Conservation (phyloP, 2,113 vertebrate species). For the Gambusia holbrooki region DNA sequence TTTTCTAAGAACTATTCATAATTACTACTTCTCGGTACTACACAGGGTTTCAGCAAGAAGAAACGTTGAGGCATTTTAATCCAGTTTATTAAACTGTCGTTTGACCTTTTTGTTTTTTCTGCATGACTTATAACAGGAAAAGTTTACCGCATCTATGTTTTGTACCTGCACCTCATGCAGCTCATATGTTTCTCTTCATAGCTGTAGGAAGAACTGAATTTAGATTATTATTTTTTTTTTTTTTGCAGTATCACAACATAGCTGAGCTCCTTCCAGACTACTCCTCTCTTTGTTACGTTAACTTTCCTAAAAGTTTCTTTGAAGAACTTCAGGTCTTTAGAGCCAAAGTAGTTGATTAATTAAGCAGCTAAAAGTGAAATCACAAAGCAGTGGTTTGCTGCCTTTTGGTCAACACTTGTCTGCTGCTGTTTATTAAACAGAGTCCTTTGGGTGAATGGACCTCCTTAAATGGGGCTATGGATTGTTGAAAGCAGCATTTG, state of each 20-base stretch:
- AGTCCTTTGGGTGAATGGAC: conserved; percentile 65
- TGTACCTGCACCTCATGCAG: too few relatives aligned
- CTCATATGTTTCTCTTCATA: neutral
- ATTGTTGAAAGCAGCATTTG: conserved; percentile 65
- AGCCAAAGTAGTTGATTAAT: conserved; percentile 60
- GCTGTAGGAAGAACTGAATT: too few relatives aligned
- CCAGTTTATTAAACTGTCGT: too few relatives aligned
- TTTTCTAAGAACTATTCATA: conserved; percentile 22
- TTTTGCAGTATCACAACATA: conserved; percentile 22
- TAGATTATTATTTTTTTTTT: conserved; percentile 13
- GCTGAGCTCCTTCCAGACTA: conserved; percentile 17
- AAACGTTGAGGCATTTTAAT: too few relatives aligned
- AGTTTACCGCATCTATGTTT: too few relatives aligned
- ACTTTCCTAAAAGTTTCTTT: conserved; percentile 55
- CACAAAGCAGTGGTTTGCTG: conserved; percentile 60
- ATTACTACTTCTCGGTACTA: conserved; percentile 39
- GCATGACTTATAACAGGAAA: too few relatives aligned
- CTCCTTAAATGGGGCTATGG: conserved; percentile 69
- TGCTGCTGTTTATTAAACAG: conserved; percentile 70
- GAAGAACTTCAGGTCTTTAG: conserved; percentile 50
- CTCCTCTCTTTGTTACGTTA: conserved; percentile 7
- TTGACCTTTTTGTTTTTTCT: too few relatives aligned
- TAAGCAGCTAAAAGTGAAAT: conserved; percentile 53
- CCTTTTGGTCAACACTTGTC: conserved; percentile 62
- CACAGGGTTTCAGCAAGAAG: neutral